A percentile compares a stretch with the other conserved stretches of the same genome.
phyloP scores from a whole-genome alignment of 2,888 invertebrate genomes.

The Eudasyphora cyanicolor region DNA sequence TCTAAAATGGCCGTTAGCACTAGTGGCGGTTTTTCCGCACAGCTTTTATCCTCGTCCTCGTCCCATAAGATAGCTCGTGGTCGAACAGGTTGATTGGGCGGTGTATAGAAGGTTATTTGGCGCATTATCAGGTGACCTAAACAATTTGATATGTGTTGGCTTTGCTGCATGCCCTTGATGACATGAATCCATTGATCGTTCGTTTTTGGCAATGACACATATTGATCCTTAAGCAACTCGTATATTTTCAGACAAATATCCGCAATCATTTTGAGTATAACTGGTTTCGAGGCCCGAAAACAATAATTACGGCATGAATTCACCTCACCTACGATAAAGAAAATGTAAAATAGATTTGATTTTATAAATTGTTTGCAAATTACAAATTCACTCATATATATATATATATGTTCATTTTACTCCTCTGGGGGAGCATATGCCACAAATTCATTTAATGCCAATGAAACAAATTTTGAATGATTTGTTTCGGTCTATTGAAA shows the following conservation, averaged over 20 bases:
- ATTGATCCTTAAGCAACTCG: slow-evolving; percentile 77
- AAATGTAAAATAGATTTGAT: background rate
- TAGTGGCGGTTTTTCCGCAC: slow-evolving; percentile 72
- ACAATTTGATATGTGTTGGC: slow-evolving; percentile 75
- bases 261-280: slow-evolving; percentile 79
- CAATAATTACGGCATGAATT: slow-evolving; percentile 79
- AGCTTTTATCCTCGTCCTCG: slow-evolving; percentile 68
- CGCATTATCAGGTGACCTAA: slow-evolving; percentile 76
- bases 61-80: slow-evolving; percentile 60
- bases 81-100: slow-evolving; percentile 45
- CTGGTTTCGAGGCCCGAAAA: slow-evolving; percentile 79
- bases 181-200: slow-evolving; percentile 77
- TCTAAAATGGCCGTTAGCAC: slow-evolving; percentile 77
- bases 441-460: no score
- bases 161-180: slow-evolving; percentile 75
- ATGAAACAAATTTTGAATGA: no score
- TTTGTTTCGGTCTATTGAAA: no score
- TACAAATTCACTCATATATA: background rate
- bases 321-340: slow-evolving; percentile 75
- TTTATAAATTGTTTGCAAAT: background rate
- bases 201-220: slow-evolving; percentile 78
- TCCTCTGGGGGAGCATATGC: no score
- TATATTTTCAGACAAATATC: slow-evolving; percentile 78
- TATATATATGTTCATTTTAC: no score
- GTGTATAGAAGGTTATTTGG: slow-evolving; percentile 75